Evolutionary conservation across 2,113 vertebrate genomes (phyloP), one percentile per base, ranked within the genome.

Genomic region (Chloebia gouldiae): DNA sequence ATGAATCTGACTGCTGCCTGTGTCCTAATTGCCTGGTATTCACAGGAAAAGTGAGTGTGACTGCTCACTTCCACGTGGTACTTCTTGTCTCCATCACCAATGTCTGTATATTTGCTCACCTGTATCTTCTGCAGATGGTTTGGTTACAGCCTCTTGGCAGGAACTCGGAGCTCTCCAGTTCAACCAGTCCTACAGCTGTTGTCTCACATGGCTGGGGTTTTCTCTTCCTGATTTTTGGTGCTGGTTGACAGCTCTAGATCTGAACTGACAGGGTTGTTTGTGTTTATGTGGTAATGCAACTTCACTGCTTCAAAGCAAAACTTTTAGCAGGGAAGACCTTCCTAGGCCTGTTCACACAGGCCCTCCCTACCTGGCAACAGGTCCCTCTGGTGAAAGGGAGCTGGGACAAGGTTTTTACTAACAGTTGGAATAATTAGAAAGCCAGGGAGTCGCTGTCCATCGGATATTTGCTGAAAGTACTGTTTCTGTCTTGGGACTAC

Each of bases 1-100:
- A 88, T 88, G 88, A 94, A 45, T 75, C 83, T 60, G 80, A 66
- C 60, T 81, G 31, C 88, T 94, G 56, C 88, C 76, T 93, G 78
- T 92, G 76, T 92, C 88, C 56, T 86, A 25, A 73, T 28, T 86
- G 82, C 76, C 92, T 83, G 16, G 44, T 44, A 35, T 35, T 66
- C 85, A 86, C 49, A 24, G 75, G 56, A 70, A 15, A 50, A 49
- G 64, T 24, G 63, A 42, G 60, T 5, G 6, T 65, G 35, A 49
- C 79, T 95, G 56, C 88, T 88, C 39, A 4, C 50, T 91, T 73
- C 76, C 54, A 20, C 0, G 0, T 75, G 86, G 64, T 75, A 49
- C 85, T 71, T 10, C 80, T 82, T 50, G 72, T 93, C 65, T 88
- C 45, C 15, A 30, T 90, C 57, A 15, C 81, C 0, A 9, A 9